A percentile compares a stretch with the other conserved stretches of the same genome.
Evolutionary conservation across 2,888 invertebrate genomes (phyloP).

Genomic region (Nomada hirtipes): DNA sequence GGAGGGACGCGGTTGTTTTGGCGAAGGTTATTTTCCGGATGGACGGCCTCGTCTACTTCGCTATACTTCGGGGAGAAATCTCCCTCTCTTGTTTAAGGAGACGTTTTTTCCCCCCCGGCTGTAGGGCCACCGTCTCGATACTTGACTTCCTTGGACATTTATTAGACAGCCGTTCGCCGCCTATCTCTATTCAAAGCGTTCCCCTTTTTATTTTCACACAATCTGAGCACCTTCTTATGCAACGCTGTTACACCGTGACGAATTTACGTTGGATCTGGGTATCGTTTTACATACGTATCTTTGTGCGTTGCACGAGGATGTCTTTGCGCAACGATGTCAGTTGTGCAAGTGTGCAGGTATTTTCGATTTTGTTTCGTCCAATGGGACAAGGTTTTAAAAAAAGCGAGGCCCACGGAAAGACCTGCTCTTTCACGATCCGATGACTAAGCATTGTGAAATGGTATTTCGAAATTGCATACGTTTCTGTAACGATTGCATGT

Average conservation of each 20-base stretch:
- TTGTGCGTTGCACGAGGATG: neutral
- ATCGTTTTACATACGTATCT: conserved; percentile 14
- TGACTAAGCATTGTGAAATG: too few species aligned
- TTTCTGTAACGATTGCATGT: too few species aligned
- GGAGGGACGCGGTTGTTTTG: conserved; percentile 75
- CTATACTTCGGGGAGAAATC: conserved; percentile 62
- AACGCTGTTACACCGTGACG: neutral
- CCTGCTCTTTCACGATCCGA: too few species aligned
- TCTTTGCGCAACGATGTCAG: neutral
- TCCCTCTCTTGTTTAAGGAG: conserved; percentile 61
- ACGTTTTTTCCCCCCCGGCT: conserved; percentile 42
- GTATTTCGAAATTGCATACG: too few species aligned
- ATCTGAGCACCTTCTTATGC: neutral
- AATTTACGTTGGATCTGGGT: neutral
- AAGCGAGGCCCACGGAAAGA: too few species aligned
- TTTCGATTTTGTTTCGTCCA: neutral
- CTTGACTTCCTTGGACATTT: conserved; percentile 73
- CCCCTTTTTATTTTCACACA: conserved; percentile 1
- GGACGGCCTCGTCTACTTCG: conserved; percentile 74
- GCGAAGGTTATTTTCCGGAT: conserved; percentile 82
- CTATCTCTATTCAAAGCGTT: neutral
- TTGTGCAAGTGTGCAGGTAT: neutral
- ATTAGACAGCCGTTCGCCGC: conserved; percentile 76
- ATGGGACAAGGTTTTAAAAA: neutral
- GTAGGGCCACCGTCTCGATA: conserved; percentile 49